These are phyloP conservation scores for Allobates femoralis DNA, from an alignment of 2,797 vertebrate species.

Conservation along the genomic window DNA sequence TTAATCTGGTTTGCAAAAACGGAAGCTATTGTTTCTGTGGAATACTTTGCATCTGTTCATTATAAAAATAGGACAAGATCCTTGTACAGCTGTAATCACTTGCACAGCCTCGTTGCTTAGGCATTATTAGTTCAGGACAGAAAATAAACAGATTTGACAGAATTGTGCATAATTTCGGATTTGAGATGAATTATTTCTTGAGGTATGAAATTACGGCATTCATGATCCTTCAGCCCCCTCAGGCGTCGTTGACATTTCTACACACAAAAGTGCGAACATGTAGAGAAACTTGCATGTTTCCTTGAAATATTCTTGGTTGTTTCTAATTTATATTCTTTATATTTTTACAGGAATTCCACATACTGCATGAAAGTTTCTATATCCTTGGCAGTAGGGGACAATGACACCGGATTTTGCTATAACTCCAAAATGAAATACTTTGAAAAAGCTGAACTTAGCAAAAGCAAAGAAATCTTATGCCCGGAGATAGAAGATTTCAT, in stretches of 20 bases:
- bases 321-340: conserved; percentile 57
- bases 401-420: conserved; percentile 96
- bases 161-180: conserved; percentile 53
- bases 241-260: conserved; percentile 43
- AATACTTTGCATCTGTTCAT: conserved; percentile 54
- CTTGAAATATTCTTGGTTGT: conserved; percentile 1
- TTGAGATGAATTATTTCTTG: conserved; percentile 45
- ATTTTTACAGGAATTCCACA: conserved; percentile 90
- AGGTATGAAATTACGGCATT: conserved; percentile 49
- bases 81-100: conserved; percentile 54
- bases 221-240: conserved; percentile 13
- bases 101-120: conserved; percentile 40
- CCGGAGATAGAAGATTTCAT: conserved; percentile 93
- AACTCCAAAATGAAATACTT: conserved; percentile 98
- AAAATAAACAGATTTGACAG: conserved; percentile 58
- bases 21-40: conserved; percentile 52
- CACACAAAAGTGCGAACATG: conserved; percentile 35
- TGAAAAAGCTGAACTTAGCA: conserved; percentile 97
- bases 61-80: conserved; percentile 46
- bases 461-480: conserved; percentile 95
- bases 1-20: conserved; percentile 60
- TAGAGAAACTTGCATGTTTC: conserved; percentile 25
- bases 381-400: conserved; percentile 94
- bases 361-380: conserved; percentile 99
- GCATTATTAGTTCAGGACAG: conserved; percentile 45